Percentiles rank a stretch among this genome's conserved stretches.
These are phyloP conservation scores for Andricus grossulariae DNA, from an alignment of 1,140 invertebrate genomes.

Conservation along the genomic window DNA sequence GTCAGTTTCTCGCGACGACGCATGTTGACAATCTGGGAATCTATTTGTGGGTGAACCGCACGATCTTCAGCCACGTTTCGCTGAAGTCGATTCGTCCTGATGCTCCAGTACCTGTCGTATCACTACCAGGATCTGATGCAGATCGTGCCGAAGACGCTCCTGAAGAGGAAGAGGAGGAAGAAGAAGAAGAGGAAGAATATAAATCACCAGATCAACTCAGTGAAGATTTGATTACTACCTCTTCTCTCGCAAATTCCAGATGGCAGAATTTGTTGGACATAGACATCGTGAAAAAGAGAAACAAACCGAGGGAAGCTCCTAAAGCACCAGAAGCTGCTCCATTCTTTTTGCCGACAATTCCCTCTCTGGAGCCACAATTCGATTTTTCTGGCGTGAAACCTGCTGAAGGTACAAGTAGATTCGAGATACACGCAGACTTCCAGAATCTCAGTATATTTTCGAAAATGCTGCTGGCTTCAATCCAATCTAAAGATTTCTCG, in stretches of 20 bases:
- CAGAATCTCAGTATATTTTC: constrained; percentile 82
- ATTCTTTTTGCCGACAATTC: constrained; percentile 95
- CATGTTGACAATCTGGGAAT: constrained; percentile 93
- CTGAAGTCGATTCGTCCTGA: constrained; percentile 83
- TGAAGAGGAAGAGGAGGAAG: constrained; percentile 63
- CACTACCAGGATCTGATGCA: constrained; percentile 76
- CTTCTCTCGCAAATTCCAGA: constrained; percentile 88
- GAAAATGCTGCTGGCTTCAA: constrained; percentile 76
- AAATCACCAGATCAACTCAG: constrained; percentile 89
- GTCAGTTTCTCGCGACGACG: constrained; percentile 92
- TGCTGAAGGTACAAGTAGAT: constrained; percentile 70
- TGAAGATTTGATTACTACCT: constrained; percentile 90
- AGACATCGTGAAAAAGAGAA: constrained; percentile 91
- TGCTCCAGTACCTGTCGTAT: constrained; percentile 78
- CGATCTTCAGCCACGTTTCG: constrained; percentile 87
- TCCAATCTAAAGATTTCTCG: constrained; percentile 74
- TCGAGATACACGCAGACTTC: constrained; percentile 77
- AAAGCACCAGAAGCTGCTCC: constrained; percentile 91
- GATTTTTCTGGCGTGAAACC: constrained; percentile 78
- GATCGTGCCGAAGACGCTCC: constrained; percentile 53
- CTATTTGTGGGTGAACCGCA: constrained; percentile 95
- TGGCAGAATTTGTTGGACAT: constrained; percentile 96
- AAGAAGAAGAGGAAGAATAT: constrained; percentile 80
- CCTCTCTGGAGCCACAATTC: constrained; percentile 89
- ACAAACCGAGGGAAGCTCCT: constrained; percentile 91